phyloP scores from a whole-genome alignment of 53 echinoderm and acorn worm genomes.

The Crossaster papposus region DNA sequence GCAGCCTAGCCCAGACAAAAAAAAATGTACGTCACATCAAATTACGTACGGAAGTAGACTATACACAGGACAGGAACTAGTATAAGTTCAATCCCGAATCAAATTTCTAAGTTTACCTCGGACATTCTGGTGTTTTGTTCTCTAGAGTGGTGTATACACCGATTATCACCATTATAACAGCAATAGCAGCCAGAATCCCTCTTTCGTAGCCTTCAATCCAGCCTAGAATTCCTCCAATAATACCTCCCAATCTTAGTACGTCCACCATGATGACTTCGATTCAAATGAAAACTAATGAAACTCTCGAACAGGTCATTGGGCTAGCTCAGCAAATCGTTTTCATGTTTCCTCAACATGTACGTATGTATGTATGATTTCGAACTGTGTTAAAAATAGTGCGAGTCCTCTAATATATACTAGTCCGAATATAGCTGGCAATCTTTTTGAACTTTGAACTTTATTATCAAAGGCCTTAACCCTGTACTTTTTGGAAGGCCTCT shows the following conservation, averaged over 20 bases:
- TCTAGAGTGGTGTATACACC: neutral
- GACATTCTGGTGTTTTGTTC: constrained; percentile 7
- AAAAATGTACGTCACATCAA: neutral
- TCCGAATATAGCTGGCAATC: constrained; percentile 7
- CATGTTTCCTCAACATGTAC: neutral
- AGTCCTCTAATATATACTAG: neutral
- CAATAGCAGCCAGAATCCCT: constrained; percentile 2
- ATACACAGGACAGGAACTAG: neutral
- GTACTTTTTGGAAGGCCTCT: too few relatives aligned
- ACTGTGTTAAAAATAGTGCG: neutral
- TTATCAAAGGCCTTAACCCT: too few relatives aligned
- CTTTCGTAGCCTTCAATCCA: constrained; percentile 44
- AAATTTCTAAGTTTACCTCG: constrained; percentile 9
- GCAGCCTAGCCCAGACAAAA: too few relatives aligned
- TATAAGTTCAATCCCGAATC: neutral
- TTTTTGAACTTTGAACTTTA: constrained; percentile 32
- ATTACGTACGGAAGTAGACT: neutral
- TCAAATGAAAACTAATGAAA: too few relatives aligned
- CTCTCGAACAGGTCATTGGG: too few relatives aligned
- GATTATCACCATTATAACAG: constrained; percentile 9
- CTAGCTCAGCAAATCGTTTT: too few relatives aligned
- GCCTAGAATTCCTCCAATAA: neutral
- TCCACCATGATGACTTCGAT: constrained; percentile 1
- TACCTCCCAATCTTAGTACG: neutral
- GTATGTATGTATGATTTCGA: too few relatives aligned